phyloP scores from a whole-genome alignment of 2,113 vertebrate genomes.

The Miniopterus natalensis region DNA sequence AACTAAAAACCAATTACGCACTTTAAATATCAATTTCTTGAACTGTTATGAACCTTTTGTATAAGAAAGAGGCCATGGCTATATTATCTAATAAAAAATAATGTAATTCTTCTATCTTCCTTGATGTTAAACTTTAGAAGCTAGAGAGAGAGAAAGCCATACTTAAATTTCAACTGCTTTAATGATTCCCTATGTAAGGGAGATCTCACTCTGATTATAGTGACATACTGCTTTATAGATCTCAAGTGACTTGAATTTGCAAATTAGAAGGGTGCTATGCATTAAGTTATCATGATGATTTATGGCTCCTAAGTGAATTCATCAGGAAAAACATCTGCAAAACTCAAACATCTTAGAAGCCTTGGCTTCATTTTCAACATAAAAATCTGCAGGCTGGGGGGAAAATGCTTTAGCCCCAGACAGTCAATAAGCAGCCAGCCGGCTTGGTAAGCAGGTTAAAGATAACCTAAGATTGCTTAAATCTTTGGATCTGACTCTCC shows the following conservation, averaged over 20 bases:
- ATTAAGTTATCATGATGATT: conserved; percentile 38
- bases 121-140: background rate
- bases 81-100: conserved; percentile 14
- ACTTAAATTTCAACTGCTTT: conserved; percentile 35
- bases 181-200: background rate
- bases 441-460: conserved; percentile 28
- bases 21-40: conserved; percentile 38
- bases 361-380: conserved; percentile 52
- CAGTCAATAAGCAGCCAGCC: background rate
- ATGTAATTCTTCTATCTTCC: background rate
- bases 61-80: background rate
- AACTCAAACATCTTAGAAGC: conserved; percentile 46
- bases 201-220: conserved; percentile 37
- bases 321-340: conserved; percentile 21
- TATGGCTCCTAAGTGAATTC: conserved; percentile 25
- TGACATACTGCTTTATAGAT: conserved; percentile 1
- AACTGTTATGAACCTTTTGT: background rate
- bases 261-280: conserved; percentile 63
- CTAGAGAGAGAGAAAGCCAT: background rate
- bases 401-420: background rate
- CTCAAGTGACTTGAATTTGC: conserved; percentile 54
- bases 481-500: background rate
- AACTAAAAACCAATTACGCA: background rate
- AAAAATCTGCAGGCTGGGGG: background rate
- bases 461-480: background rate